These are phyloP conservation scores for Rynchops niger DNA, from an alignment of 2,113 vertebrate genomes.

Conservation along the genomic window DNA sequence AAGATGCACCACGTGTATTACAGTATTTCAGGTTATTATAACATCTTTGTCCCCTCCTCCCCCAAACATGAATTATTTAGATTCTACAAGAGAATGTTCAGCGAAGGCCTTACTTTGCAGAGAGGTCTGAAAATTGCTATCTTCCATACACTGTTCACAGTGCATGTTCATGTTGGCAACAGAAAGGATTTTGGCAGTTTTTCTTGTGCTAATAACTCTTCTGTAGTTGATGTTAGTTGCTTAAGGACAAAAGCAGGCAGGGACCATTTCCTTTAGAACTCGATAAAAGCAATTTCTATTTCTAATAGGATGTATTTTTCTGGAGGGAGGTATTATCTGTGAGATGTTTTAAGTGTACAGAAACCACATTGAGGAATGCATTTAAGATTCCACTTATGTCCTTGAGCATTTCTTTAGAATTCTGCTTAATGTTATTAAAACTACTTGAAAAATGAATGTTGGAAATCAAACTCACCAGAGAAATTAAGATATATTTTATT, in stretches of 20 bases:
- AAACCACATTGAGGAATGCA: background rate
- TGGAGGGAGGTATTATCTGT: background rate
- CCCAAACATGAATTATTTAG: background rate
- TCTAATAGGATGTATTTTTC: background rate
- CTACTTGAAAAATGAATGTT: background rate
- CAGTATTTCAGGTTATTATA: background rate
- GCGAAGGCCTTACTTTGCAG: background rate
- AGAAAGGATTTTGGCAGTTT: background rate
- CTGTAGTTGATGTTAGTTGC: background rate
- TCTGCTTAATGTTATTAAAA: background rate
- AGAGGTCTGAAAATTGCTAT: background rate
- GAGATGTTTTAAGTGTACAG: background rate
- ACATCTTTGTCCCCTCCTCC: background rate
- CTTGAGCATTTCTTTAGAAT: background rate
- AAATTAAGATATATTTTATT: background rate
- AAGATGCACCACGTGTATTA: background rate
- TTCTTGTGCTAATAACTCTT: background rate
- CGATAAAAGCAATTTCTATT: background rate
- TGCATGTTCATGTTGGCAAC: background rate
- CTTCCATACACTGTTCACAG: background rate
- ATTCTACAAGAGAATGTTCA: background rate
- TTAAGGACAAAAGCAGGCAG: background rate
- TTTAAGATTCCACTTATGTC: background rate
- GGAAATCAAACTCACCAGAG: background rate
- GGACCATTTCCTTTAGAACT: background rate